A percentile compares a stretch with the other conserved stretches of the same genome.
These are phyloP conservation scores for Catharus fuscescens DNA, from an alignment of 2,113 vertebrate species.

Conservation along the genomic window DNA sequence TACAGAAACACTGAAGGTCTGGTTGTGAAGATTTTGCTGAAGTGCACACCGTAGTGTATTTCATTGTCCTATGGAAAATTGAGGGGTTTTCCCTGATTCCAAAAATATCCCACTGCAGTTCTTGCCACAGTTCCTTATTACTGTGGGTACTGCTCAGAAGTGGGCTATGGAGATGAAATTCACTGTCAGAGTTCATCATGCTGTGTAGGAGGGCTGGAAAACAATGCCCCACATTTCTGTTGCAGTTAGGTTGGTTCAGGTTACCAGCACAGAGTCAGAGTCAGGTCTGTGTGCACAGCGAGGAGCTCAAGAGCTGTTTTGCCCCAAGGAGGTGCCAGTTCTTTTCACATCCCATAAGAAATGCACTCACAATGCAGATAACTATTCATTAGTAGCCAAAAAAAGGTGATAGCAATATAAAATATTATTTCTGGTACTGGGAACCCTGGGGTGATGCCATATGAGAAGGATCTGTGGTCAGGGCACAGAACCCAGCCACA, in stretches of 20 bases:
- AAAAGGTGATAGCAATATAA: background rate
- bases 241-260: background rate
- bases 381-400: background rate
- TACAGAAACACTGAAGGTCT: background rate
- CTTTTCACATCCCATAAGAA: background rate
- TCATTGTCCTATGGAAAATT: background rate
- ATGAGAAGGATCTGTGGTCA: background rate
- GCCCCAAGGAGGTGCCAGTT: background rate
- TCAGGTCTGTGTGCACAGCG: accelerated
- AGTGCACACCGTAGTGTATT: background rate
- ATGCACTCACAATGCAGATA: background rate
- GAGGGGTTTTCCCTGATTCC: background rate
- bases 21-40: background rate
- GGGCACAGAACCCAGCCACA: background rate
- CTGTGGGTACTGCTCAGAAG: background rate
- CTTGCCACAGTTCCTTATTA: background rate
- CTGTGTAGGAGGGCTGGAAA: background rate
- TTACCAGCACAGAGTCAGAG: background rate
- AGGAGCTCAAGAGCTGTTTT: background rate
- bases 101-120: background rate
- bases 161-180: background rate
- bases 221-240: background rate
- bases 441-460: accelerated
- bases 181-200: background rate
- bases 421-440: background rate